Evolutionary conservation across 2,888 invertebrate species (phyloP).

Genomic region (Cheilosia scutellata): DNA sequence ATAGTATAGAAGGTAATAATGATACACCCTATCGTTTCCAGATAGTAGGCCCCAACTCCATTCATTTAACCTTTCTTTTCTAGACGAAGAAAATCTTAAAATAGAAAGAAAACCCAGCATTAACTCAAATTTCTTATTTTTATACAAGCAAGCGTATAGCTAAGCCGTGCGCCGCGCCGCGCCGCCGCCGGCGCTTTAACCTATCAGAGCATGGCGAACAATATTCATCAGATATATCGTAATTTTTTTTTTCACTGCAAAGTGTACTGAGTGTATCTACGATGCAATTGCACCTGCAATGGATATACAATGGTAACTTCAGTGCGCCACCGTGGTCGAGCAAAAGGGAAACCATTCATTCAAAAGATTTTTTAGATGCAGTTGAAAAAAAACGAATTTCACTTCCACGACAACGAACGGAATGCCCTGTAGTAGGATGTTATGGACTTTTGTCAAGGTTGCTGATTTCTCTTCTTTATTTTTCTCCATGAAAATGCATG

Average conservation of each 20-base stretch:
- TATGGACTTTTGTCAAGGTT: conserved; percentile 66
- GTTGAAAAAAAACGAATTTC: conserved; percentile 48
- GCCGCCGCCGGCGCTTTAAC: conserved; percentile 26
- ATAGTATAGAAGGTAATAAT: conserved; percentile 49
- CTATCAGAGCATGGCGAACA: conserved; percentile 73
- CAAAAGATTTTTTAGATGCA: conserved; percentile 63
- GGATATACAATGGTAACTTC: conserved; percentile 2
- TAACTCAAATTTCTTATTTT: conserved; percentile 63
- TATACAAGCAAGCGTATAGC: background rate
- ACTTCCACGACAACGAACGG: conserved; percentile 50
- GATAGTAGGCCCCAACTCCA: background rate
- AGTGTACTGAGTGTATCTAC: conserved; percentile 27
- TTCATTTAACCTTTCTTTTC: conserved; percentile 27
- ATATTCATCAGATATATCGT: conserved; percentile 57
- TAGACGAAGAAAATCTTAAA: conserved; percentile 9
- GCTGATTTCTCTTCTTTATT: conserved; percentile 65
- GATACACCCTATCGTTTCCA: conserved; percentile 60
- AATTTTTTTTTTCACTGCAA: conserved; percentile 24
- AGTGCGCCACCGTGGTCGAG: conserved; percentile 13
- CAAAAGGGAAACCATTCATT: conserved; percentile 73
- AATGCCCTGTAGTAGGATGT: conserved; percentile 49
- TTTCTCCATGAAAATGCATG: conserved; percentile 14
- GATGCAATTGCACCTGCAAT: conserved; percentile 59
- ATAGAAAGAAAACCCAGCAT: conserved; percentile 47
- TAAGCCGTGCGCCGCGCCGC: background rate